Conservation (phyloP, 2,888 invertebrate genomes). For the Hofmannophila pseudospretella region DNA sequence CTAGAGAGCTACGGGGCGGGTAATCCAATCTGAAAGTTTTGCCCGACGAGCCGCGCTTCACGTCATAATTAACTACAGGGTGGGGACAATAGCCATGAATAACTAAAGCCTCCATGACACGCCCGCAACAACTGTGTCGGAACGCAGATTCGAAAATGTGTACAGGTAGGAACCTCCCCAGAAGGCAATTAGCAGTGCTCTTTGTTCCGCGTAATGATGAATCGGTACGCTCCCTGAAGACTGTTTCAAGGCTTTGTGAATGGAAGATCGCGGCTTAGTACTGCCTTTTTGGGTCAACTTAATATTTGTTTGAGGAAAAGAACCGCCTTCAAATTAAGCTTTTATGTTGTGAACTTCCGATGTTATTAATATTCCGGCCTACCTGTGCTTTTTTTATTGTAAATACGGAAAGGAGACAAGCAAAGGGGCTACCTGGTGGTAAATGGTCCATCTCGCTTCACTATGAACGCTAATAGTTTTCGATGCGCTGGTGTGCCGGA, state of each 20-base stretch:
- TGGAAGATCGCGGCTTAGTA: background rate
- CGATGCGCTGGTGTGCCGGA: too few species aligned
- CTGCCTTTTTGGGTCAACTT: background rate
- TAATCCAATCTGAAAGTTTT: slow-evolving; percentile 63
- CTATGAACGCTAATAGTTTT: too few species aligned
- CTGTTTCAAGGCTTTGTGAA: background rate
- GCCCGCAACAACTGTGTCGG: slow-evolving; percentile 21
- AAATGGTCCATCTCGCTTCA: too few species aligned
- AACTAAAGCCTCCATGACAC: slow-evolving; percentile 39
- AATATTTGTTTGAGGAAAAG: too few species aligned
- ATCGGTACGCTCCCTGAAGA: background rate
- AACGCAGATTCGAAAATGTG: slow-evolving; percentile 3
- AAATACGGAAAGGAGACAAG: too few species aligned
- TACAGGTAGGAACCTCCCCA: slow-evolving; percentile 1
- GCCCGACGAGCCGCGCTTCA: slow-evolving; percentile 26
- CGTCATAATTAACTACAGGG: slow-evolving; percentile 58
- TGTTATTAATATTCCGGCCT: too few species aligned
- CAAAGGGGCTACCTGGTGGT: too few species aligned
- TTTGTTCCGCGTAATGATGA: slow-evolving; percentile 1
- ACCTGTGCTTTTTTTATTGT: too few species aligned
- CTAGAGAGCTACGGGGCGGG: slow-evolving; percentile 37
- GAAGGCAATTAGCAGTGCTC: background rate
- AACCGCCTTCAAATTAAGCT: too few species aligned
- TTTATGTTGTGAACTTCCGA: too few species aligned
- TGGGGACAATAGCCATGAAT: slow-evolving; percentile 50